Percentiles rank a stretch among this genome's conserved stretches.
Evolutionary conservation across 2,888 invertebrate genomes (phyloP).

Genomic region (Nemoura dubitans): DNA sequence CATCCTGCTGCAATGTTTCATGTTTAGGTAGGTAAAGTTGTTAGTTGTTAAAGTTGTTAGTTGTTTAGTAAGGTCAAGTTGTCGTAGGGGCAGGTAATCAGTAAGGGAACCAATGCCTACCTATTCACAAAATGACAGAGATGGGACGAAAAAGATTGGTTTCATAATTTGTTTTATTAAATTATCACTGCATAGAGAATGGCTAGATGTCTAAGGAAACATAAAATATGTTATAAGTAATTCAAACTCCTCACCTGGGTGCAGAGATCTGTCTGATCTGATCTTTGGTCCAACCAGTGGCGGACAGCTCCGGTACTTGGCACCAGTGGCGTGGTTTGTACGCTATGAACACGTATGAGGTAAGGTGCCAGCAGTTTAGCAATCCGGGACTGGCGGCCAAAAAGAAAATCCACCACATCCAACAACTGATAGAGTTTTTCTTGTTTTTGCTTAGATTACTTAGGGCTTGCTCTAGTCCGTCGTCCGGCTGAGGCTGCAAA

Average conservation of each 20-base stretch:
- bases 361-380: slow-evolving; percentile 66
- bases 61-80: too few relatives aligned
- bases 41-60: too few relatives aligned
- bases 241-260: neutral
- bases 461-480: slow-evolving; percentile 47
- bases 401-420: slow-evolving; percentile 48
- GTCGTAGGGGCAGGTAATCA: too few relatives aligned
- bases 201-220: too few relatives aligned
- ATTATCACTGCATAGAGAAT: too few relatives aligned
- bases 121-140: too few relatives aligned
- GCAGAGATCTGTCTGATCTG: slow-evolving; percentile 57
- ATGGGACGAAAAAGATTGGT: too few relatives aligned
- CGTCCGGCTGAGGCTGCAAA: slow-evolving; percentile 9
- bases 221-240: too few relatives aligned
- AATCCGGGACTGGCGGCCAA: slow-evolving; percentile 54
- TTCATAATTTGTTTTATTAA: too few relatives aligned
- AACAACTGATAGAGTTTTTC: neutral
- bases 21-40: too few relatives aligned
- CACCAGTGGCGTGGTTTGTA: slow-evolving; percentile 64
- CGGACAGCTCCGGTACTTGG: slow-evolving; percentile 58
- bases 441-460: slow-evolving; percentile 35
- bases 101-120: too few relatives aligned
- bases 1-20: too few relatives aligned
- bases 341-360: slow-evolving; percentile 65
- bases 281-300: slow-evolving; percentile 62